Percentiles rank a stretch among this genome's conserved stretches.
Conservation (phyloP, 2,888 invertebrate genomes). For the Oligia strigilis region DNA sequence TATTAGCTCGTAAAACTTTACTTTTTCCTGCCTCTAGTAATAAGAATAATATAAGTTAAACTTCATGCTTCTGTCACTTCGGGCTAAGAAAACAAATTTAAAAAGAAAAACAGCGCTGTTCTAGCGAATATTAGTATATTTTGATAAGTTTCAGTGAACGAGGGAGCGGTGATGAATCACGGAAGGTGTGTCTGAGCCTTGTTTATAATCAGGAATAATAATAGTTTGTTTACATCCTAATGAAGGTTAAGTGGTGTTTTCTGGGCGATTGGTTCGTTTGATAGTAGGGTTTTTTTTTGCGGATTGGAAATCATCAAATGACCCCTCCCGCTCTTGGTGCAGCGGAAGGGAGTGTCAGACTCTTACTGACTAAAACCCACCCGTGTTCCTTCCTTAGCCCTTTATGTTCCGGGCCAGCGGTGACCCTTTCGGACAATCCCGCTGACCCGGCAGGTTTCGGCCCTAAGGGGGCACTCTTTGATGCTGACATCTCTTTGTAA, state of each 20-base stretch:
- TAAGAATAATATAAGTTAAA: slow-evolving; percentile 33
- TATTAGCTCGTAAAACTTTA: slow-evolving; percentile 49
- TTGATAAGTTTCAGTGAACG: slow-evolving; percentile 64
- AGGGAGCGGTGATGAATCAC: slow-evolving; percentile 46
- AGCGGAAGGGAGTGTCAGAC: too few relatives aligned
- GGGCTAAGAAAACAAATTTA: slow-evolving; percentile 46
- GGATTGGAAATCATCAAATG: too few relatives aligned
- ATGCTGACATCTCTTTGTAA: too few relatives aligned
- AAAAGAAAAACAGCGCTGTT: slow-evolving; percentile 40
- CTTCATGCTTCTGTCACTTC: slow-evolving; percentile 31
- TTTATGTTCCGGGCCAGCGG: too few relatives aligned
- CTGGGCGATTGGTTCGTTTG: background rate
- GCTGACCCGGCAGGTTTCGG: too few relatives aligned
- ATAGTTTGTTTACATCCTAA: slow-evolving; percentile 27
- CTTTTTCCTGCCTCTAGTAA: slow-evolving; percentile 25
- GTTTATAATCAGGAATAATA: slow-evolving; percentile 46
- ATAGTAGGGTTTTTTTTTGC: background rate
- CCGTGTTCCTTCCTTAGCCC: too few relatives aligned
- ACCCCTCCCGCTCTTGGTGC: too few relatives aligned
- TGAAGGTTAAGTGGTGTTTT: slow-evolving; percentile 6
- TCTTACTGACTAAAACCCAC: too few relatives aligned
- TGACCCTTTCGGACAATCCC: too few relatives aligned
- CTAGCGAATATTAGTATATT: slow-evolving; percentile 68
- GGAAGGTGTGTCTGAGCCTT: slow-evolving; percentile 43
- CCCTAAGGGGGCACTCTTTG: too few relatives aligned